Base-by-base conservation (phyloP, 2,113 vertebrate genomes). In the Hemichromis elongatus region DNA sequence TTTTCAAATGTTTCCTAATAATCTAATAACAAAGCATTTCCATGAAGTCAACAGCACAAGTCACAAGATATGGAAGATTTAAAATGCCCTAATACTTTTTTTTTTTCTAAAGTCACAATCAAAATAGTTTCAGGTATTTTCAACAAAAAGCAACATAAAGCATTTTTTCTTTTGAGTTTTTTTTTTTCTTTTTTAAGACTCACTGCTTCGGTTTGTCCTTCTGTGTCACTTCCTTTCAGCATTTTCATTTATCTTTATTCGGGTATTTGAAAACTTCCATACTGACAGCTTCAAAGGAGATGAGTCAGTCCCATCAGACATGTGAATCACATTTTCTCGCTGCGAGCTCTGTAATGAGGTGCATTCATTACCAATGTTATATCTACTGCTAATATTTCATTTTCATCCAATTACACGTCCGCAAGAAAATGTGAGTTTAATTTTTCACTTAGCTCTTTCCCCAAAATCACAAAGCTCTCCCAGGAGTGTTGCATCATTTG, bases 391-490 rank as follows among this genome's bases (percentile, higher is more conserved):
- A 80, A 92, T 93, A 68, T 83, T 80, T 94, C 87, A 88, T 85
- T 79, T 82, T 91, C 53, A 94, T 94, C 82, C 52, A 82, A 92
- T 92, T 93, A 92, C 52, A 52, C 45, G 21, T 28, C 68, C 1
- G 50, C 56, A 2, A 52, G 84, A 70, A 91, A 92, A 92, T 92
- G 63, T 2, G 54, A 86, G 88, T 89, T 92, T 66, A 50, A 81
- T 59, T 80, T 57, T 79, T 56, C 54, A 35, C 35, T 9, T 21
- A 28, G 57, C 81, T 84, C 88, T 87, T 89, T 33, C 5, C 24
- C 52, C 59, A 86, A 66, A 77, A 86, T 81, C 68, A 56, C 33
- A 54, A 50, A 16, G 12, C 42, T 63, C 83, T 30, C 79, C 52
- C 16, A 1, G 56, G 19, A 35, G 83, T 42, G 80, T 85, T 73